These are phyloP conservation scores for Vicugna pacos DNA, from an alignment of 2,113 vertebrate genomes.

Conservation along the genomic window DNA sequence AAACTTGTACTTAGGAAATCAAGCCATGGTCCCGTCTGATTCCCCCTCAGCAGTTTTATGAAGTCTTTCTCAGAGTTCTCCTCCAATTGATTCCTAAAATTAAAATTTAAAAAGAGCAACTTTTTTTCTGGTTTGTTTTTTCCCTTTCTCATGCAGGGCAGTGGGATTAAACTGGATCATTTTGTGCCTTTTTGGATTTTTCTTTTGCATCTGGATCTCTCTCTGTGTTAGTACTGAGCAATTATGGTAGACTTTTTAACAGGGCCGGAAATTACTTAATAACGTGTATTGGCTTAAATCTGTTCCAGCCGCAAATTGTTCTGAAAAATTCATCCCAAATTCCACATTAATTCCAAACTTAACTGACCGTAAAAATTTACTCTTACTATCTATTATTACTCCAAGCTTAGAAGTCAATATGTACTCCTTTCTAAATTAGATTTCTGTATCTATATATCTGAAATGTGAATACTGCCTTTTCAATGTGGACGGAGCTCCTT, in stretches of 20 bases:
- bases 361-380: constrained; percentile 23
- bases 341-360: constrained; percentile 27
- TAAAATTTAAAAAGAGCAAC: background rate
- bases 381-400: background rate
- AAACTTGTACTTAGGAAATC: background rate
- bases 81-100: constrained; percentile 4
- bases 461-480: constrained; percentile 81
- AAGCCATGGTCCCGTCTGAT: background rate
- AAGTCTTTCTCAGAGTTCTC: background rate
- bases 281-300: background rate
- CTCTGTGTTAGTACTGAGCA: constrained; percentile 1
- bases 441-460: constrained; percentile 27
- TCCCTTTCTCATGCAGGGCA: background rate
- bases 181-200: background rate
- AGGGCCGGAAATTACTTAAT: background rate
- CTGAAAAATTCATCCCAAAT: constrained; percentile 7
- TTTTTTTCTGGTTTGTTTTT: background rate
- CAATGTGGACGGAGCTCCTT: constrained; percentile 81
- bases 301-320: background rate
- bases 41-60: background rate
- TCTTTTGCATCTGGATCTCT: background rate
- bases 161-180: constrained; percentile 8
- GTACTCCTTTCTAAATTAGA: constrained; percentile 46
- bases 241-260: background rate
- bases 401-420: constrained; percentile 52